Base-by-base conservation (phyloP, 2,888 invertebrate genomes). In the Mechanitis messenoides region DNA sequence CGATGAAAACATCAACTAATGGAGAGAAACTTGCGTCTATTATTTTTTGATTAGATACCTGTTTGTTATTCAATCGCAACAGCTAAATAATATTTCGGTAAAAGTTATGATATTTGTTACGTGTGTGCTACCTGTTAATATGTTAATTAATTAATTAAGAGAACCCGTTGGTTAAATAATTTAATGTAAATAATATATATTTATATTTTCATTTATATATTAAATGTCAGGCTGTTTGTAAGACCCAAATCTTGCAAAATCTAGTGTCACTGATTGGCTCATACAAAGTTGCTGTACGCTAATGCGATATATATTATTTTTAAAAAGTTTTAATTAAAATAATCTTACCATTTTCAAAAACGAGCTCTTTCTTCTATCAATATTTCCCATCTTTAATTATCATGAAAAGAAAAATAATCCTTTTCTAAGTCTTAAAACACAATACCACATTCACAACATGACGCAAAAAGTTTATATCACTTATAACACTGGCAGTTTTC, bases 381-480 rank as follows among this genome's bases (percentile, higher is more conserved):
- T 80, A 74, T 77, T 82, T 76, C 87, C 86, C 88, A 89, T 88
- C 50, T 77, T 80, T 71, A 74, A 59, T 7, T 42, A 42, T 9
- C 42, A 67, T 56, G 71, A 74, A 75, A 68, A 71, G 71, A 70
- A 72, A 74, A 70, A 73, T 72, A 73, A 69, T 68, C 70, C 70
- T 71, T 46, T 46, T 58, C 76, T 80, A 73, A 77, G 77, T 79
- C 72, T 77, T 77, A 76, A 77, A 73, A 78, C 79, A 84, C 71
- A 74, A 73, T 76, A 78, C 81, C 85, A 87, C 87, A 87, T 84
- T 87, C 85, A 88, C 86, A 79, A 75, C 81, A 74, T 69, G 72
- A 83, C 84, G 61, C n/a, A 50, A 50, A 50, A 50, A 50, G 50
- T 2, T 50, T 31, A 31, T 31, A 31, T 50, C 28, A 31, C 50